Evolutionary conservation across 2,888 invertebrate genomes (phyloP), one percentile per base, ranked within the genome.

Genomic region (Orthosia incerta): DNA sequence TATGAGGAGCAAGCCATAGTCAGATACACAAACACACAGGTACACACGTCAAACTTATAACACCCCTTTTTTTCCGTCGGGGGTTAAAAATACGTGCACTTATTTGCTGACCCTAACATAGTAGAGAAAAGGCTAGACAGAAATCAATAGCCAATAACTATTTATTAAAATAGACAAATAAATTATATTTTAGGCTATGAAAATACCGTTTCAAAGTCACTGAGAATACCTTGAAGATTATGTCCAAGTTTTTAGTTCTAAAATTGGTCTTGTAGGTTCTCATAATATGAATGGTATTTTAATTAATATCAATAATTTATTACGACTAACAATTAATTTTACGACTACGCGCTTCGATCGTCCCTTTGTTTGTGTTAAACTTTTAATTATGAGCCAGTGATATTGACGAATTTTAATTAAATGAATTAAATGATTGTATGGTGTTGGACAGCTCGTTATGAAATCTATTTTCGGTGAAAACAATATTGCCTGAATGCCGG

Each of bases 361-460:
- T 53, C 51, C 13, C 66, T 79, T 76, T 76, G 81, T 79, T 66
- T 20, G 5, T 60, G 3, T 59, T 67, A 55, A 59, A 26, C 51
- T 70, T 66, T 20, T 56, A 67, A 76, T 60, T 69, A 55, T 51
- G 23, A 69, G 62, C 70, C 46, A 13, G 50, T 55, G 55, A 46
- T 55, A 67, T 63, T 67, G 63, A 67, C 20, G 18, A 64, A 68
- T 56, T 60, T 61, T 51, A 61, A 74, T 71, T 9, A 57, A 71
- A 63, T 64, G 0, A 63, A 78, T 26, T 53, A 59, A 53, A 63
- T 45, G 18, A 69, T 53, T 26, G 26, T n/a, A 11, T 65, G 2
- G 3, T 59, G 16, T n/a, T 3, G 1, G 13, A 39, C 15, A 26
- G 23, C 13, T 60, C 18, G 68, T 55, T 55, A 15, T 50, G 9